phyloP scores from a whole-genome alignment of 2,113 vertebrate species.

The Petrocephalus microphthalmus region DNA sequence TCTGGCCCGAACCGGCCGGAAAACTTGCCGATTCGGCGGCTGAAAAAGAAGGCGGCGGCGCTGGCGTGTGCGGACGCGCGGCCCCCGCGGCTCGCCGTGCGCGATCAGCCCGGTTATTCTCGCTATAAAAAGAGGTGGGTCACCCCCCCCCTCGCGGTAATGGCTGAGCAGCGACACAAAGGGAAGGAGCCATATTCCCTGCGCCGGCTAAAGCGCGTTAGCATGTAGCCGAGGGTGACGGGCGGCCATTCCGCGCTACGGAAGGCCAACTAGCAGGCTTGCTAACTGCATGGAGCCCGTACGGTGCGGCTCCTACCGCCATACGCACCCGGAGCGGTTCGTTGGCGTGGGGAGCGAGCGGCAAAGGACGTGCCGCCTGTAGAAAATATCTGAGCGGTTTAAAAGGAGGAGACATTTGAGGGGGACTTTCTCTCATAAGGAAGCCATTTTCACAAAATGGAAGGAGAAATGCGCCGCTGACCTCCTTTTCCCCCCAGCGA shows the following conservation, averaged over 20 bases:
- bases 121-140: conserved; percentile 32
- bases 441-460: conserved; percentile 50
- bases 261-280: not conserved
- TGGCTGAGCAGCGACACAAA: conserved; percentile 59
- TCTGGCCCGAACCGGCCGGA: not conserved
- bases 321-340: not conserved
- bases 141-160: conserved; percentile 27
- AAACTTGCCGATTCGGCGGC: conserved; percentile 27
- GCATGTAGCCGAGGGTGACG: conserved; percentile 41
- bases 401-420: conserved; percentile 42
- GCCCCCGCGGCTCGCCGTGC: conserved; percentile 32
- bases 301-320: not conserved
- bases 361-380: conserved; percentile 8
- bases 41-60: conserved; percentile 31
- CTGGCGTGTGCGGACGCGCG: conserved; percentile 12
- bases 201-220: conserved; percentile 28
- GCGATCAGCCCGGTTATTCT: conserved; percentile 33
- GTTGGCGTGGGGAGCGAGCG: not conserved
- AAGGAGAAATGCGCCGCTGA: conserved; percentile 45
- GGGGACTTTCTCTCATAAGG: conserved; percentile 53
- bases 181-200: conserved; percentile 65
- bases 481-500: conserved; percentile 38
- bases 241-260: conserved; percentile 58
- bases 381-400: not conserved
- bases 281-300: conserved; percentile 10